phyloP scores from a whole-genome alignment of 1,140 invertebrate species.

The Drosophila saltans region DNA sequence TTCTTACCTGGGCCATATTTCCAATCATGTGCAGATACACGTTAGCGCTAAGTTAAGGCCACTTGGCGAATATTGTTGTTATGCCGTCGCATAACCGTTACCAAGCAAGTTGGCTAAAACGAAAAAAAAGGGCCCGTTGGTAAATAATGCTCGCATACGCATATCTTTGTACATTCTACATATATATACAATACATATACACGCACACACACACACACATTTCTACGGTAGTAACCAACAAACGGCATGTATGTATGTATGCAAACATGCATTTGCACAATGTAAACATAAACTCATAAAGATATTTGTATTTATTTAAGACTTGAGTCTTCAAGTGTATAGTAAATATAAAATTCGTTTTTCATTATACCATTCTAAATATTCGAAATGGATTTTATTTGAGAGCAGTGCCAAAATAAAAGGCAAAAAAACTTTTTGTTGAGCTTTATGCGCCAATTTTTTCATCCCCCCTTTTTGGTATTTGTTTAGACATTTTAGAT shows the following conservation, averaged over 20 bases:
- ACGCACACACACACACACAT: conserved; percentile 1
- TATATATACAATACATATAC: conserved; percentile 23
- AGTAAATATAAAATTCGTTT: conserved; percentile 75
- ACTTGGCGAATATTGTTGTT: conserved; percentile 11
- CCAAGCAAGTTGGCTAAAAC: not conserved
- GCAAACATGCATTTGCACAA: conserved; percentile 66
- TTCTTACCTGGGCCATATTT: not conserved
- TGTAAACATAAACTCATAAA: conserved; percentile 67
- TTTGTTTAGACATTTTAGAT: not conserved
- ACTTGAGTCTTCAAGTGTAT: conserved; percentile 68
- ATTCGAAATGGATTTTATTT: conserved; percentile 57
- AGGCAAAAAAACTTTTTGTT: not conserved
- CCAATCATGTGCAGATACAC: not conserved
- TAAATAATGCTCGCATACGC: conserved; percentile 10
- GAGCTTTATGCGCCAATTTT: conserved; percentile 5
- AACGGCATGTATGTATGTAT: conserved; percentile 31
- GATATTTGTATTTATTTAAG: conserved; percentile 71
- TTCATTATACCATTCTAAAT: conserved; percentile 59
- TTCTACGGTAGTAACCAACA: conserved; percentile 58
- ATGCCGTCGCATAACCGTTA: conserved; percentile 13
- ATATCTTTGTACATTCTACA: conserved; percentile 6
- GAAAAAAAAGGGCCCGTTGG: conserved; percentile 10
- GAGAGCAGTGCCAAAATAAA: conserved; percentile 19
- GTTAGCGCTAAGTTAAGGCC: conserved; percentile 4
- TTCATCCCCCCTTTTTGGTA: not conserved